Base-by-base conservation (phyloP, 2,113 vertebrate genomes). In the Alethe castanea region DNA sequence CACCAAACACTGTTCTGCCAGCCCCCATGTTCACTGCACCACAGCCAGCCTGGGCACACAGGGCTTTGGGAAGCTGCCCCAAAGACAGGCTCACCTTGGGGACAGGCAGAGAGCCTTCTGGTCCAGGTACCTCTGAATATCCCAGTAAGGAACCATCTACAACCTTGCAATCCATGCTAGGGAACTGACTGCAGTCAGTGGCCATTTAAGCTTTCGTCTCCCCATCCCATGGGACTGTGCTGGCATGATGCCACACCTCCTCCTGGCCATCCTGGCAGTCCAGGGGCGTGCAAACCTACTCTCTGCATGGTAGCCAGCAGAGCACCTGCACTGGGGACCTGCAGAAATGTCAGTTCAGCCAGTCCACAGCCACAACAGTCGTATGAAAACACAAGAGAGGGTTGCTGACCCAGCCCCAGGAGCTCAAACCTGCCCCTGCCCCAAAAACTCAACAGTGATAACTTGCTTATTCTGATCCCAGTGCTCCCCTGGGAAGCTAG, bases 1-100 rank as follows among this genome's bases (percentile, higher is more conserved):
- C 36, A 64, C 28, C 67, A 77, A 79, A 88, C 23, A 18, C 29
- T 2, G 4, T 33, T 47, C 79, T 67, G 31, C 45, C 22, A 56
- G 45, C 19, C 48, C 62, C 62, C 20, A 45, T 9, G 67, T 26
- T 28, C 2, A 1, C 48, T 4, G 12, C 23, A 44, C 40, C 1
- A 1, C 38, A 12, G 65, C 28, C 48, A 56, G 28, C 25, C 28
- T 22, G 33, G 28, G 35, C 33, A 38, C 35, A 12, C 0, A 0
- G 40, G 36, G 29, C 42, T 70, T 45, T 78, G 64, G 47, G 33
- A 48, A 66, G 38, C 29, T 74, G 47, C 25, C 31, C 23, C 4
- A 0, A 40, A 65, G 11, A 35, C 29, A 90, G 31, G 44, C n/a
- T 90, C 33, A 29, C 14, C 24, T 0, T 35, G 35, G 17, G 44